Conservation (phyloP, 2,113 vertebrate species). For the Oryzias celebensis region DNA sequence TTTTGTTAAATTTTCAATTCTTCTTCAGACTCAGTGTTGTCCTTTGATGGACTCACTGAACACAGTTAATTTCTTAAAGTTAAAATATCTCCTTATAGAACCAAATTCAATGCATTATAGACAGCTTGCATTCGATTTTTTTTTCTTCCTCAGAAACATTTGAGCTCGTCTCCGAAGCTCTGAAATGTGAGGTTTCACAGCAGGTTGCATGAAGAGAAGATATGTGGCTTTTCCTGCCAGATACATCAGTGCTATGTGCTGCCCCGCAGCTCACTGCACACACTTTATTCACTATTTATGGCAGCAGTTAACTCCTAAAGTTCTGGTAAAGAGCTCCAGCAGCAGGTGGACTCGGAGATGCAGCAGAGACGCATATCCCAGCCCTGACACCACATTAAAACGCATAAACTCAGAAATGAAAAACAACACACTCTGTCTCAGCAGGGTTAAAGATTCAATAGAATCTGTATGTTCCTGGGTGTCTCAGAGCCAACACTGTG, state of each 20-base stretch:
- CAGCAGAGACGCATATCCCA: constrained; percentile 43
- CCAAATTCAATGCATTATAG: constrained; percentile 16
- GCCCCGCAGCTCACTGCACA: constrained; percentile 44
- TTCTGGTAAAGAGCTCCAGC: constrained; percentile 73
- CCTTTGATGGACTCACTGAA: neutral
- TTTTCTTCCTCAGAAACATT: constrained; percentile 26
- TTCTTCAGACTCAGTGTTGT: too few relatives aligned
- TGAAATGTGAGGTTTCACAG: constrained; percentile 47
- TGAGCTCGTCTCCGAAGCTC: constrained; percentile 14
- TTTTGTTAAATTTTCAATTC: too few relatives aligned
- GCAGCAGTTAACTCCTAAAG: constrained; percentile 65
- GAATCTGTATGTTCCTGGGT: constrained; percentile 38
- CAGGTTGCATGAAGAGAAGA: constrained; percentile 56
- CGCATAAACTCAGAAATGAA: constrained; percentile 66
- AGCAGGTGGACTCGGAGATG: constrained; percentile 68
- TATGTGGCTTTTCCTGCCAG: constrained; percentile 61
- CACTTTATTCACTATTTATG: constrained; percentile 68
- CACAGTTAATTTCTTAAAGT: constrained; percentile 5
- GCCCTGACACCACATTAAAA: constrained; percentile 62
- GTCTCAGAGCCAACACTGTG: constrained; percentile 32
- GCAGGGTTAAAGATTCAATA: constrained; percentile 57
- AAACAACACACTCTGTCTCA: constrained; percentile 52
- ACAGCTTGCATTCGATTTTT: constrained; percentile 20
- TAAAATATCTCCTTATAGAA: constrained; percentile 23
- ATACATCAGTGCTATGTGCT: constrained; percentile 56